Conservation (phyloP, 2,797 vertebrate species). For the Phoebastria nigripes region DNA sequence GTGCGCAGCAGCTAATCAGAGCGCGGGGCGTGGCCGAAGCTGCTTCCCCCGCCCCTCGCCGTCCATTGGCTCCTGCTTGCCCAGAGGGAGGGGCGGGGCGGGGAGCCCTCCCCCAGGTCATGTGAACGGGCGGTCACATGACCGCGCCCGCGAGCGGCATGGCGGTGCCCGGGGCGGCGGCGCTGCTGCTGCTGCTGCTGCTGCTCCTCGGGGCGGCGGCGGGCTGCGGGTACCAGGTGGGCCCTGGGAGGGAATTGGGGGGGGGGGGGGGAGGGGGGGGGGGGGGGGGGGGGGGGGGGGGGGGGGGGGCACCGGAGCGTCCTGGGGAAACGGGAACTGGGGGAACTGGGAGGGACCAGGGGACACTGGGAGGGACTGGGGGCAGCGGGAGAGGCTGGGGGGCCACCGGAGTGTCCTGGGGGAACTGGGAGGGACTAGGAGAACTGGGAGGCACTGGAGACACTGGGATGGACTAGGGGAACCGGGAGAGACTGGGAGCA, state of each 20-base stretch:
- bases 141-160: not conserved
- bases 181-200: not conserved
- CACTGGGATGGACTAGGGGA: no score
- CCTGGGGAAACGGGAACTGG: not conserved
- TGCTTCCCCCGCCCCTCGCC: fast-evolving
- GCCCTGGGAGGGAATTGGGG: no score
- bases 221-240: constrained; percentile 20
- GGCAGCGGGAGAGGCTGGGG: not conserved
- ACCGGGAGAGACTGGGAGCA: no score
- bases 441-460: not conserved
- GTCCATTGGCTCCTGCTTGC: not conserved
- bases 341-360: not conserved
- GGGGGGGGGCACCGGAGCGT: not conserved
- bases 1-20: not conserved
- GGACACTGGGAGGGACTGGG: no score
- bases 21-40: not conserved
- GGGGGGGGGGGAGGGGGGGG: no score
- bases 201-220: constrained; percentile 27
- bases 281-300: no score
- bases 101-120: not conserved
- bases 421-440: not conserved
- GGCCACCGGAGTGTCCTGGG: no score
- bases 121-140: not conserved
- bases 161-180: not conserved
- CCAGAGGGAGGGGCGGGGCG: fast-evolving